Conservation (phyloP, 2,113 vertebrate genomes). For the Erpornis zantholeuca region DNA sequence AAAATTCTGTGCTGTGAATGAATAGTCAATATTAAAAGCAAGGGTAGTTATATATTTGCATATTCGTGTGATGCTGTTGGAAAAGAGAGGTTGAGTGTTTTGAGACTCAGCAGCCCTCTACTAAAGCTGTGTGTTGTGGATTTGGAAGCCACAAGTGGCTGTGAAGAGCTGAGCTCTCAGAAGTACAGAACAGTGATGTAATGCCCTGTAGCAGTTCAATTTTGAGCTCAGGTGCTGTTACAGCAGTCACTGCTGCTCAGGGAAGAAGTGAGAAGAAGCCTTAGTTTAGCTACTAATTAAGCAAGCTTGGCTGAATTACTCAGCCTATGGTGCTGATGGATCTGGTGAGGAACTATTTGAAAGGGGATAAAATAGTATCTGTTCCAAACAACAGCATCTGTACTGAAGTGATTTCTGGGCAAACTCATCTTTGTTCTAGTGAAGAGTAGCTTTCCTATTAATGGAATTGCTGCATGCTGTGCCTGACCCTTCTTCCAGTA, state of each 20-base stretch:
- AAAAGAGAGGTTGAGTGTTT: background rate
- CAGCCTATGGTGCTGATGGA: background rate
- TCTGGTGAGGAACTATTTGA: background rate
- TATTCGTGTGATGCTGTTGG: accelerated
- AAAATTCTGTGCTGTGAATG: background rate
- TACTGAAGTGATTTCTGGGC: background rate
- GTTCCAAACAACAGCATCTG: background rate
- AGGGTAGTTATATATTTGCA: background rate
- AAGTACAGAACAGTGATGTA: background rate
- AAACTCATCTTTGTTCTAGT: background rate
- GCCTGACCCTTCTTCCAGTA: background rate
- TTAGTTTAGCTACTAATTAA: background rate
- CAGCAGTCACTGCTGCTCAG: background rate
- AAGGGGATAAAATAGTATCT: background rate
- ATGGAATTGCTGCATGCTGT: background rate
- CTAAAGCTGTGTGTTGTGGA: background rate
- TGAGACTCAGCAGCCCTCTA: background rate
- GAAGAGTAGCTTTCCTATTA: background rate
- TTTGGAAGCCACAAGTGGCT: background rate
- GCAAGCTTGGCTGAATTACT: background rate
- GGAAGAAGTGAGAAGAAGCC: background rate
- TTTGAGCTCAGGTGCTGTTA: background rate
- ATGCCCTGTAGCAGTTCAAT: background rate
- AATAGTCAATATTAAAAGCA: background rate
- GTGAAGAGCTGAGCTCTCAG: background rate